Percentiles rank a stretch among this genome's conserved stretches.
These are phyloP conservation scores for Drosophila macrospina DNA, from an alignment of 2,888 invertebrate species.

Conservation along the genomic window DNA sequence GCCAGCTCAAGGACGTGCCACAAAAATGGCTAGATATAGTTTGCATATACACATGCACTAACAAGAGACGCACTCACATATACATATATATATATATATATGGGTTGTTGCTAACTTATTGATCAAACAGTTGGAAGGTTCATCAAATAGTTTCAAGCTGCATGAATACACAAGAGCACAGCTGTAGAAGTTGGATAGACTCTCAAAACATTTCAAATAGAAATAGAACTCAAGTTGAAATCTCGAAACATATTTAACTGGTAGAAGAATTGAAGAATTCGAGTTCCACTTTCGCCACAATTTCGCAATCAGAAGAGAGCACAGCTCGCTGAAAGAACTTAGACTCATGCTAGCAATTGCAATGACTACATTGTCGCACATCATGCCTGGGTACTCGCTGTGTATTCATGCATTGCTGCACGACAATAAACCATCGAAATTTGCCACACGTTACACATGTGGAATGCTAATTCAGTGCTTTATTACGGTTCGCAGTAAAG, in stretches of 20 bases:
- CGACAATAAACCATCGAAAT: conserved; percentile 3
- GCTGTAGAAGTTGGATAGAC: too few relatives aligned
- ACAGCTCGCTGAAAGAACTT: background rate
- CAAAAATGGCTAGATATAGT: conserved; percentile 32
- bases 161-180: conserved; percentile 7
- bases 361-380: too few relatives aligned
- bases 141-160: conserved; percentile 34
- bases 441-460: background rate
- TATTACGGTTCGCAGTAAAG: conserved; percentile 28
- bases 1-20: conserved; percentile 47
- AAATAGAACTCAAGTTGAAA: too few relatives aligned
- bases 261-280: too few relatives aligned
- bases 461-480: conserved; percentile 19
- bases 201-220: too few relatives aligned
- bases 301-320: background rate
- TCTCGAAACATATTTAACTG: too few relatives aligned
- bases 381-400: background rate
- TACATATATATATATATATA: background rate
- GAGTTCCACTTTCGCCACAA: too few relatives aligned
- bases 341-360: background rate
- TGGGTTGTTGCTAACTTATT: conserved; percentile 33
- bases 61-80: conserved; percentile 6
- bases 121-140: conserved; percentile 53
- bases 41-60: conserved; percentile 22
- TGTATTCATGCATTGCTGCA: conserved; percentile 1